phyloP scores from a whole-genome alignment of 1,140 invertebrate species.

The Pinna nobilis region DNA sequence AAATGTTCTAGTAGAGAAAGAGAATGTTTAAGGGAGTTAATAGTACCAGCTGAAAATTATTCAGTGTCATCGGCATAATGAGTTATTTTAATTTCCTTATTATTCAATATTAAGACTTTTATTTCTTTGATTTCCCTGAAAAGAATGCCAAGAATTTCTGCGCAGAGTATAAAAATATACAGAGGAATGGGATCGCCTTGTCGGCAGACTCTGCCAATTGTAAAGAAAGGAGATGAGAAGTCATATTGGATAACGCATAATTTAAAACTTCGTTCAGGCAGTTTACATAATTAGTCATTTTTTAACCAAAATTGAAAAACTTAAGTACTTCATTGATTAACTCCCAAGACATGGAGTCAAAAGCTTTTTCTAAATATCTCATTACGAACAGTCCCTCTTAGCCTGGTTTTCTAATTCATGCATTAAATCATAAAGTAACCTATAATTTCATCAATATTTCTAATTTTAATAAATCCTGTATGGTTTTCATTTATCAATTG shows the following conservation, averaged over 20 bases:
- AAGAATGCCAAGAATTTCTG: conserved; percentile 9
- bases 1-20: background rate
- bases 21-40: background rate
- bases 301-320: conserved; percentile 12
- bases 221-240: conserved; percentile 5
- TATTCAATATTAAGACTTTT: background rate
- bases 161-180: background rate
- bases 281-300: background rate
- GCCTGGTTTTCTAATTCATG: background rate
- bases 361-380: conserved; percentile 7
- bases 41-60: background rate
- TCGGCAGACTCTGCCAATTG: conserved; percentile 8
- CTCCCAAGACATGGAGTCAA: conserved; percentile 8
- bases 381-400: background rate
- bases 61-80: background rate
- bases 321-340: conserved; percentile 7
- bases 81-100: background rate
- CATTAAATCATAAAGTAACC: conserved; percentile 3
- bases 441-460: background rate
- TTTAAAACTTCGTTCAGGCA: conserved; percentile 3
- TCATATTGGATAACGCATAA: conserved; percentile 10
- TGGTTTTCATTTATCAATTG: background rate
- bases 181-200: conserved; percentile 10
- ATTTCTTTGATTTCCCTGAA: background rate
- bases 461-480: background rate